These are phyloP conservation scores for Microctonus brassicae DNA, from an alignment of 2,888 invertebrate genomes.

Conservation along the genomic window DNA sequence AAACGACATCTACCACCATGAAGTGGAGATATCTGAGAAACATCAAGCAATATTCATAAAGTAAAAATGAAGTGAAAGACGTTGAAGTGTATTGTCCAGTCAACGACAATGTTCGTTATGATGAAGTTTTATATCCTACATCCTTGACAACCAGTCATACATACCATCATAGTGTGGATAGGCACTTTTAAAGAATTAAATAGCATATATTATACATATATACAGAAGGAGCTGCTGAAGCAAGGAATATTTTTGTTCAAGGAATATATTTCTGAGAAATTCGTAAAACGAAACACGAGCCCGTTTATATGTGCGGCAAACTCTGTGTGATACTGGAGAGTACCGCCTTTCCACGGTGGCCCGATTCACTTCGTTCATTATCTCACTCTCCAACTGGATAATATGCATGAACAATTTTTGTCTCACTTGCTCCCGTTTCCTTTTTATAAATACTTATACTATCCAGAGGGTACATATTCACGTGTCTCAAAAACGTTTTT, in stretches of 20 bases:
- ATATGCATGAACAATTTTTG: no score
- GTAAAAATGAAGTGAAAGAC: background rate
- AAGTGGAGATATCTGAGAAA: background rate
- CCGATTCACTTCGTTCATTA: background rate
- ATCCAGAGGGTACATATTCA: background rate
- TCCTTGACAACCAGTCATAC: conserved; percentile 41
- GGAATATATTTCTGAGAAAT: conserved; percentile 60
- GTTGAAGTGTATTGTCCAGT: conserved; percentile 37
- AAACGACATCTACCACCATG: background rate
- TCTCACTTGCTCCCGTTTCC: no score
- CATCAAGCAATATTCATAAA: background rate
- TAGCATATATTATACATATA: conserved; percentile 19
- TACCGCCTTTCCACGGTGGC: conserved; percentile 51
- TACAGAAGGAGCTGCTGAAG: background rate
- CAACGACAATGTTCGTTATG: conserved; percentile 47
- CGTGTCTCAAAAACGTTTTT: conserved; percentile 29
- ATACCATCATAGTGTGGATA: conserved; percentile 28
- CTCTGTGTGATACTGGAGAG: conserved; percentile 63
- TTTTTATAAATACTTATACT: background rate
- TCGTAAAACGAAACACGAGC: conserved; percentile 64
- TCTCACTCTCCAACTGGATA: background rate
- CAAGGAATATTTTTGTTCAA: conserved; percentile 28
- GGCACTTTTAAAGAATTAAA: background rate
- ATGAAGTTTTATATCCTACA: background rate
- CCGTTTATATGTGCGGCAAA: conserved; percentile 49